Evolutionary conservation across 2,797 vertebrate species (phyloP).

Genomic region (Spondyliosoma cantharus): DNA sequence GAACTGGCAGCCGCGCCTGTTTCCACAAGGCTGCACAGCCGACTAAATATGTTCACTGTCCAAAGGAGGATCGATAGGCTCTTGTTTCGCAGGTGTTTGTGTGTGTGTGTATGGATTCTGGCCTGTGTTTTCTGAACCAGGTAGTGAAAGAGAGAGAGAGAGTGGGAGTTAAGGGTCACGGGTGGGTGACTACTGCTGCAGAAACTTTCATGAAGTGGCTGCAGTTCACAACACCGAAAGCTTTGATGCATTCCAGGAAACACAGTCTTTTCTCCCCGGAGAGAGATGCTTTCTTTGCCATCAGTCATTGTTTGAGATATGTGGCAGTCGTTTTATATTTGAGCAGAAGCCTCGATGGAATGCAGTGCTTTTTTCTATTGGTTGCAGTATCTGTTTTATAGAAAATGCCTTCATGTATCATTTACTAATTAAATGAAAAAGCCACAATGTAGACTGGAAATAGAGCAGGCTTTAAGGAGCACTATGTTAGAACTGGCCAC

Average conservation of each 20-base stretch:
- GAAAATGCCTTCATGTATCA: not conserved
- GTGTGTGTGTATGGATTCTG: conserved; percentile 12
- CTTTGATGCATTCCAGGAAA: conserved; percentile 1
- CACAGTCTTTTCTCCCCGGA: not conserved
- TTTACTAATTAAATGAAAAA: not conserved
- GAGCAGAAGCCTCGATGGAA: not conserved
- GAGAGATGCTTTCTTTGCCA: not conserved
- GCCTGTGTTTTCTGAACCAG: conserved; percentile 26
- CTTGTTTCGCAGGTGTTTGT: conserved; percentile 55
- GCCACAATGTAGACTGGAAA: not conserved
- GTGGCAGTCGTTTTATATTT: not conserved
- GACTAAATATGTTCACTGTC: conserved; percentile 61
- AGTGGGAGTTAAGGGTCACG: conserved; percentile 28
- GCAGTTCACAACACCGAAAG: not conserved
- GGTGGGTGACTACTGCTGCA: conserved; percentile 11
- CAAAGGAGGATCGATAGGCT: conserved; percentile 59
- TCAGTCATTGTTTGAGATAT: conserved; percentile 14
- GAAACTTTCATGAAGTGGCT: conserved; percentile 21
- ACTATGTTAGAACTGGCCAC: too few relatives aligned
- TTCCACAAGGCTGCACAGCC: conserved; percentile 59
- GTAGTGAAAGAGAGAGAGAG: conserved; percentile 6
- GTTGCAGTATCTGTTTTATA: not conserved
- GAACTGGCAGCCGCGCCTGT: conserved; percentile 45
- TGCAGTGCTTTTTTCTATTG: not conserved
- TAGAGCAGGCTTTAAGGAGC: not conserved